Evolutionary conservation across 2,888 invertebrate species (phyloP), one percentile per base, ranked within the genome.

Genomic region (Ophonus ardosiacus): DNA sequence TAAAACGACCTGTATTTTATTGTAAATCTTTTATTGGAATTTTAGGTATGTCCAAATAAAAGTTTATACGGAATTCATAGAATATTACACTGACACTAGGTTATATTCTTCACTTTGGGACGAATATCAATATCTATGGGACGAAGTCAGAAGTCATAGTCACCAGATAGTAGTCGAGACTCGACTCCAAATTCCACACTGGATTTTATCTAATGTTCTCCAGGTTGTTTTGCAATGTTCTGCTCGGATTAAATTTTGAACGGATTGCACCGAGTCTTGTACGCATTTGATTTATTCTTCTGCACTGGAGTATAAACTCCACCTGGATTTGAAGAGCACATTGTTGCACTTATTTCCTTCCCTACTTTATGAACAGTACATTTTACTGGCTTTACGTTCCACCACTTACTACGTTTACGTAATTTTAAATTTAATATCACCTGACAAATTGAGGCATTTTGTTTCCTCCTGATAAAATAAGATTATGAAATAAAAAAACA

Each of bases 181-280:
- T 40, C 40, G 40, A 40, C 17, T 61, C 61, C 18, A 18, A 1
- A 61, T 63, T 63, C 63, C 63, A 24, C 63, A 63, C 68, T 59
- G 3, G 59, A 59, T 59, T 59, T 59, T 59, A 15, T 59, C 59
- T 68, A 68, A 68, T 68, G 68, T 68, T 68, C 68, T 31, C n/a
- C 31, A 38, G 68, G 68, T 68, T 68, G 68, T 68, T 68, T 68
- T 68, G 68, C 21, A 63, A 63, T 68, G 38, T 68, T 31, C 38
- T 68, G 38, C 68, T 68, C n/a, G 68, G 38, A 68, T 68, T 68
- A 68, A 68, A 68, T 68, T 68, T 68, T 68, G 68, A 68, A 68
- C 68, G 38, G 68, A 68, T 68, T 68, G 68, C 68, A 38, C 38
- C 3, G 15, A 68, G 1, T 38, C 68, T 38, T 38, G 68, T 68